Evolutionary conservation across 2,888 invertebrate species (phyloP), one percentile per base, ranked within the genome.

Genomic region (Hypomecis atomaria): DNA sequence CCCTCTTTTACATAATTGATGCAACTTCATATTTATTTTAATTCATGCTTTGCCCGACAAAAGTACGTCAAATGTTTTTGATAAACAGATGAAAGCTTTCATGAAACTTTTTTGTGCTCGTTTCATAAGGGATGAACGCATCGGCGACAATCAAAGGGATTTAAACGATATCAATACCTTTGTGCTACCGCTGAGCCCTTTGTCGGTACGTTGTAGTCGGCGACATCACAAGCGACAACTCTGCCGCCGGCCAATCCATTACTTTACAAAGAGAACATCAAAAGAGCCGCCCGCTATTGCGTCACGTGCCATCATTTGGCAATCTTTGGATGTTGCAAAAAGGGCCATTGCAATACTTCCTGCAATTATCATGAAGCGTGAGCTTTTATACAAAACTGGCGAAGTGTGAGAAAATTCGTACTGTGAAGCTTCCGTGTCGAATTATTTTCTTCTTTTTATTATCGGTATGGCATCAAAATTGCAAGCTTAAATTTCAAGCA

Each of bases 161-260:
- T 87, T 86, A 85, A 88, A 87, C 87, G 85, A 87, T 90, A 90
- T 89, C 90, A 89, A 89, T 90, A 84, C 88, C 86, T 86, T 86
- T 86, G 82, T 86, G 89, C 90, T 89, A 89, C 90, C 85, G 89
- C 85, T 76, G 73, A 71, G 79, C 81, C 79, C 86, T 88, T 90
- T 90, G 89, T 88, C 88, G 88, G 90, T 81, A 68, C 76, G 72
- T 78, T 81, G 78, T 78, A 75, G 72, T 78, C 84, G 84, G 85
- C 81, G 73, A 85, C 84, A 82, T 84, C 85, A 85, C 71, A 83
- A 77, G 77, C 82, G 83, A 82, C 81, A 80, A 81, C 79, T 82
- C 72, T 76, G 80, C 78, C 79, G 82, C 80, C 80, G 80, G 79
- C 79, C 78, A 83, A 84, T 85, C 86, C 85, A 87, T 88, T 87